Evolutionary conservation across 2,888 invertebrate genomes (phyloP).

Genomic region (Dicycla oo): DNA sequence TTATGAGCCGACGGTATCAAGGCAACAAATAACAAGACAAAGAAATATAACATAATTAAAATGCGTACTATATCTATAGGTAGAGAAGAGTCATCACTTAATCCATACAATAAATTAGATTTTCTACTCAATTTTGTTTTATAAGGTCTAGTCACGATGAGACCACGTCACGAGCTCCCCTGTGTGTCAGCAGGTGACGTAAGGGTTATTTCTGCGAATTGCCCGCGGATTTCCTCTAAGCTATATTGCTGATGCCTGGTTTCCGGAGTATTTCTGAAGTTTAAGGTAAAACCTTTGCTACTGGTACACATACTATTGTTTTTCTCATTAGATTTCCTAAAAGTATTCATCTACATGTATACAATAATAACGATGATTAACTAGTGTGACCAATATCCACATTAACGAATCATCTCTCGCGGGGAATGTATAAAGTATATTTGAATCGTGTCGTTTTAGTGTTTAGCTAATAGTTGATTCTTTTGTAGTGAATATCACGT

Average conservation of each 20-base stretch:
- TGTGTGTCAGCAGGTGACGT: neutral
- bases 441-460: no score
- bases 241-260: conserved; percentile 4
- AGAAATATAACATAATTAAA: neutral
- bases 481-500: no score
- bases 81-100: neutral
- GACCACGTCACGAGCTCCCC: neutral
- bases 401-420: neutral
- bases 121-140: conserved; percentile 4
- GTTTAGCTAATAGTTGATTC: no score
- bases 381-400: neutral
- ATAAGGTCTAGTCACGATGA: neutral
- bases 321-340: neutral
- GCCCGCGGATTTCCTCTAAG: conserved; percentile 2
- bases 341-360: neutral
- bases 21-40: conserved; percentile 9
- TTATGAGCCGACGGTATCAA: neutral
- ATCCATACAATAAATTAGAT: conserved; percentile 3
- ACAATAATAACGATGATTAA: neutral
- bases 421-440: neutral
- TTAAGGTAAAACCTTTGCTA: neutral
- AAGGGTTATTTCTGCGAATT: conserved; percentile 4
- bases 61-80: neutral
- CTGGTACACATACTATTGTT: neutral
- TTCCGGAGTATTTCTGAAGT: conserved; percentile 3